Base-by-base conservation (phyloP, 2,797 vertebrate species). In the Taenioides sp. region DNA sequence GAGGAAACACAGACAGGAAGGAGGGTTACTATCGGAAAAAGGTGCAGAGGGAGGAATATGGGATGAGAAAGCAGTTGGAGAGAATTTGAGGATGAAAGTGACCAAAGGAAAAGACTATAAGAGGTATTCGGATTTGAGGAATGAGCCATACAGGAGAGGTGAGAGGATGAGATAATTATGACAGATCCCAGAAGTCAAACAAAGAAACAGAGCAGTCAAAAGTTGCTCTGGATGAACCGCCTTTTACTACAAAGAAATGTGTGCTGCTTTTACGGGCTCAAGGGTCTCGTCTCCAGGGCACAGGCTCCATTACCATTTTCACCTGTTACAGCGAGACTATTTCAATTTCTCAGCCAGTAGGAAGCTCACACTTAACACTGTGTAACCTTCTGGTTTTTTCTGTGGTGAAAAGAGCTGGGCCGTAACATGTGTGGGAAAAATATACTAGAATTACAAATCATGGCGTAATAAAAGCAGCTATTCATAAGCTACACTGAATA, bases 281-380 rank as follows among this genome's bases (percentile, higher is more conserved):
- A 65, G 81, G 73, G 80, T 77, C 76, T 78, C n/a, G 49, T 85
- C 85, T 79, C 74, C 9, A 6, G 73, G 64, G 83, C 43, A 49
- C 75, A 50, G 68, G 75, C 76, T 75, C 67, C 55, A 84, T 83
- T 87, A 79, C 40, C 72, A 70, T 79, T 73, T 80, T 81, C 71
- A 82, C 80, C 79, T 84, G 83, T 84, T 82, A 72, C 54, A 76
- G 60, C n/a, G 76, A 69, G 60, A 27, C 68, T 74, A 31, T 49
- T 67, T 27, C 14, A 64, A 11, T 10, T 63, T 67, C 34, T 63
- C 62, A 43, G 20, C 52, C 27, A 57, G 5, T 28, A 17, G 31
- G 43, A 63, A 50, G 25, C 25, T 65, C 1, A 74, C 34, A 72
- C 49, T 76, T 62, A 22, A 28, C 28, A 34, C 69, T 50, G 18